phyloP scores from a whole-genome alignment of 1,140 invertebrate species.

The Harlomillsia oculata region DNA sequence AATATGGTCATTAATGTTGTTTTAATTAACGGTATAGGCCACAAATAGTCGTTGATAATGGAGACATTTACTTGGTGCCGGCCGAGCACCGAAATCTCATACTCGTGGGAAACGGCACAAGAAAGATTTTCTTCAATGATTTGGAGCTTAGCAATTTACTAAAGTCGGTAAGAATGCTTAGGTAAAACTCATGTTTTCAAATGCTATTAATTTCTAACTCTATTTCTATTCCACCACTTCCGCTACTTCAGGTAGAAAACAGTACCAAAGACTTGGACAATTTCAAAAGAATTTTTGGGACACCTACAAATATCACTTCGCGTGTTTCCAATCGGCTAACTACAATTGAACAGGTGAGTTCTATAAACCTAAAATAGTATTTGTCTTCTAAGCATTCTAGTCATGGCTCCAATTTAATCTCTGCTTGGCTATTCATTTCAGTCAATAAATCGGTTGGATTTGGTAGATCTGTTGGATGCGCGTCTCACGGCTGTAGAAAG shows the following conservation, averaged over 20 bases:
- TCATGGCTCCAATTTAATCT: no score
- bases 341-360: conserved; percentile 8
- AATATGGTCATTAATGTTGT: no score
- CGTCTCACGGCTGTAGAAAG: conserved; percentile 21
- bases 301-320: conserved; percentile 14
- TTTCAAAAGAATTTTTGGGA: conserved; percentile 27
- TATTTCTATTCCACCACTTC: no score
- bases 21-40: conserved; percentile 17
- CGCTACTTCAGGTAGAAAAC: conserved; percentile 21
- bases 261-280: conserved; percentile 16
- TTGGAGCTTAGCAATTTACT: conserved; percentile 20
- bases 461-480: conserved; percentile 19
- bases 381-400: background rate
- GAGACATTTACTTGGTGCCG: conserved; percentile 28
- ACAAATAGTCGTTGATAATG: conserved; percentile 30
- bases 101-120: conserved; percentile 26
- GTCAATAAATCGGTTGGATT: conserved; percentile 19
- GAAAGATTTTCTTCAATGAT: conserved; percentile 33
- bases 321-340: conserved; percentile 1
- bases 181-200: background rate
- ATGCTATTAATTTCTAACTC: background rate
- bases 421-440: background rate
- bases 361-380: background rate
- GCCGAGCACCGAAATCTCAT: conserved; percentile 29
- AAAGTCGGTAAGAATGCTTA: conserved; percentile 16